Evolutionary conservation across 2,888 invertebrate species (phyloP), one percentile per base, ranked within the genome.

Genomic region (Machimus rusticus): DNA sequence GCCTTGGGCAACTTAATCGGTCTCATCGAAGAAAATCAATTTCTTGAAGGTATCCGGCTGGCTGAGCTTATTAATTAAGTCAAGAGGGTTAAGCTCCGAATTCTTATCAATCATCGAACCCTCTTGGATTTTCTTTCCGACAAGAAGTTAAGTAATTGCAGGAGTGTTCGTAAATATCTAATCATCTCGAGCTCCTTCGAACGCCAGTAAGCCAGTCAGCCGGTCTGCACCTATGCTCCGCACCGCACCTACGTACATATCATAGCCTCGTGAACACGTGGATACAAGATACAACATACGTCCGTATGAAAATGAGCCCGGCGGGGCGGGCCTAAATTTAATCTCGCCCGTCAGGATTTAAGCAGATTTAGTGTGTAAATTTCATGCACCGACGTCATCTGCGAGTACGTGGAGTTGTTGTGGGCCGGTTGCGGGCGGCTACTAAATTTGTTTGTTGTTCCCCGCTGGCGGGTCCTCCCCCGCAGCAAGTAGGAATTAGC

Each of bases 1-100:
- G 23, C 19, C 12, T 23, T 12, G n/a, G 66, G 66, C 19, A 19
- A 19, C 28, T 4, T 66, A 66, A 66, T 66, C 66, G 28, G 66
- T n/a, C 12, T 23, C 66, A 28, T 66, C 66, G 66, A 76, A 76
- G 76, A 76, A 76, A 76, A 76, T 76, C 76, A 76, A 76, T 76
- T 76, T 76, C 66, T 66, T 76, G 37, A 76, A 14, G 8, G 76
- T 76, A 34, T 76, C 76, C 76, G 76, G 76, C 76, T 76, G 76
- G 37, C n/a, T 76, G 76, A 76, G 19, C 76, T 76, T 37, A 76
- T 76, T 76, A 76, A 76, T 76, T 76, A 34, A 76, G 76, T 76
- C 37, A 76, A 76, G 37, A 76, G 76, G 76, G 76, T 76, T 76
- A 76, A 76, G 37, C 76, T n/a, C 76, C 76, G 14, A 37, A 37